Evolutionary conservation across 2,888 invertebrate species (phyloP).

Genomic region (Limnephilus rhombicus): DNA sequence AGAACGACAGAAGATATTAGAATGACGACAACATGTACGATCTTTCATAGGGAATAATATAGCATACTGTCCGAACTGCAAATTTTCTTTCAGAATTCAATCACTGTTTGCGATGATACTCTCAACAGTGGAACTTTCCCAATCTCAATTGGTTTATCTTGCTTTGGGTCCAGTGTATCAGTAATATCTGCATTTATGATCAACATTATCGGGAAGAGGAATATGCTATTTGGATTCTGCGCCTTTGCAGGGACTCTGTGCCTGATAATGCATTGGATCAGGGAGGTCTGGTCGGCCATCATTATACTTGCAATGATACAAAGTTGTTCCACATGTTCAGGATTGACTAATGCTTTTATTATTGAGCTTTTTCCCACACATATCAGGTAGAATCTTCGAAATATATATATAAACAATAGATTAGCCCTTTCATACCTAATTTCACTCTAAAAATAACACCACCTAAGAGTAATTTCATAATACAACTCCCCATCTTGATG

Average conservation of each 20-base stretch:
- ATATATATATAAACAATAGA: too few relatives aligned
- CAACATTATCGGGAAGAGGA: conserved; percentile 73
- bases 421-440: too few relatives aligned
- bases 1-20: too few relatives aligned
- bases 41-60: too few relatives aligned
- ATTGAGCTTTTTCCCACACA: conserved; percentile 75
- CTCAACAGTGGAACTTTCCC: conserved; percentile 72
- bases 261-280: conserved; percentile 73
- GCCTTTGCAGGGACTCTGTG: conserved; percentile 71
- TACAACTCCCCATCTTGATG: too few relatives aligned
- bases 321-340: conserved; percentile 72
- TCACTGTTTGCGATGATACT: conserved; percentile 70
- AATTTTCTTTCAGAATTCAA: background rate
- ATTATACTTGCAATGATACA: conserved; percentile 72
- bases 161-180: conserved; percentile 71
- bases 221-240: conserved; percentile 70
- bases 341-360: conserved; percentile 74
- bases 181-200: conserved; percentile 70
- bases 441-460: too few relatives aligned
- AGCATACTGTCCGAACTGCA: background rate
- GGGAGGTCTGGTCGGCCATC: conserved; percentile 72
- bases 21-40: too few relatives aligned
- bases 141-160: conserved; percentile 71
- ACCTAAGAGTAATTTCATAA: too few relatives aligned
- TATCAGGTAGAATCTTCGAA: conserved; percentile 70